Evolutionary conservation across 2,797 vertebrate genomes (phyloP).

Genomic region (Taenioides sp.): DNA sequence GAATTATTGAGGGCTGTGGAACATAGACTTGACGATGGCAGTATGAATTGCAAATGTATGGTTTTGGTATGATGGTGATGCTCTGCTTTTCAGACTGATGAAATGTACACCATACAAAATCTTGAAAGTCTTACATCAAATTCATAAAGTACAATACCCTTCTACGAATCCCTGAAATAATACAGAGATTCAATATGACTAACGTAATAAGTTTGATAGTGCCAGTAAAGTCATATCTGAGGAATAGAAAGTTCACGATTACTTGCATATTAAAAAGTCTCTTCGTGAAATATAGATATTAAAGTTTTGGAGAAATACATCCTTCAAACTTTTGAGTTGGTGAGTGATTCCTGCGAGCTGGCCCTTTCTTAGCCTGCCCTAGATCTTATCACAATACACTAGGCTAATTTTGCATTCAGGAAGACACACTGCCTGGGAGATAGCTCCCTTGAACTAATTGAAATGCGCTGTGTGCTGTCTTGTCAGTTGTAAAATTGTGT

Average conservation of each 20-base stretch:
- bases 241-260: constrained; percentile 30
- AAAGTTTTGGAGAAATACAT: constrained; percentile 58
- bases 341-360: constrained; percentile 77
- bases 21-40: neutral
- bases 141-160: neutral
- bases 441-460: constrained; percentile 78
- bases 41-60: constrained; percentile 1
- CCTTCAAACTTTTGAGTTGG: constrained; percentile 62
- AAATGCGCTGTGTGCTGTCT: constrained; percentile 75
- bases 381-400: constrained; percentile 79
- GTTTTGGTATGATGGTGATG: neutral
- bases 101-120: constrained; percentile 10
- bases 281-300: constrained; percentile 46
- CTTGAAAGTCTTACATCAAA: neutral
- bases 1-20: constrained; percentile 18
- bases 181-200: neutral
- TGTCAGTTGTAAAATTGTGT: constrained; percentile 78
- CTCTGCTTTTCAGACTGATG: neutral
- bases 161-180: neutral
- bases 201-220: neutral
- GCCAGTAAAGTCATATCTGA: neutral
- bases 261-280: constrained; percentile 24
- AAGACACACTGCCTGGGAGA: constrained; percentile 71
- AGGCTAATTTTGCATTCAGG: constrained; percentile 77
- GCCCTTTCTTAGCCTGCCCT: constrained; percentile 76